phyloP scores from a whole-genome alignment of 1,140 invertebrate genomes.

The Atta texana region DNA sequence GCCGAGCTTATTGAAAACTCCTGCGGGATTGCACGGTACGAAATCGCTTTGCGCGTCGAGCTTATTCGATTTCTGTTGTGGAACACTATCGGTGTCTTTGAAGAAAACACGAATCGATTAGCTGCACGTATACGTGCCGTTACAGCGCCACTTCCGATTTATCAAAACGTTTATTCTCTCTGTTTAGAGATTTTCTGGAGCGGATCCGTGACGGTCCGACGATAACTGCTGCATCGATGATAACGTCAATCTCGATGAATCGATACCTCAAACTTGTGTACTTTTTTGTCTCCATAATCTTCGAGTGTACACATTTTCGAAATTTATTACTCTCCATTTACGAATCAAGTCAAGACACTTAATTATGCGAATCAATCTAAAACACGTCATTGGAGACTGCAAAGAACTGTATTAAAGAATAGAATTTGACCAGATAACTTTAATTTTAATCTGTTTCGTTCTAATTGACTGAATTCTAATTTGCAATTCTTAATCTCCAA shows the following conservation, averaged over 20 bases:
- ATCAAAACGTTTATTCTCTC: constrained; percentile 26
- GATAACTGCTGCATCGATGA: background rate
- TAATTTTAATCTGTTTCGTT: too few species aligned
- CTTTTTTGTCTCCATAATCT: background rate
- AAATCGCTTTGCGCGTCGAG: constrained; percentile 4
- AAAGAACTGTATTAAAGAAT: too few species aligned
- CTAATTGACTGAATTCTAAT: too few species aligned
- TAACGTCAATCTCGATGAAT: constrained; percentile 12
- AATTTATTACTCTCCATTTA: background rate
- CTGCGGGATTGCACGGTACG: background rate
- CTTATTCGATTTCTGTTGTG: constrained; percentile 22
- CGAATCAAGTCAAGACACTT: background rate
- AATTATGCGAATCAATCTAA: background rate
- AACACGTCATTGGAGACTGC: too few species aligned
- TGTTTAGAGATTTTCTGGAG: constrained; percentile 11
- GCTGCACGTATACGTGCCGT: constrained; percentile 19
- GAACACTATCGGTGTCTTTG: background rate
- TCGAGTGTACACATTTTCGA: background rate
- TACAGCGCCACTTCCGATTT: constrained; percentile 9
- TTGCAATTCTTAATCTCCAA: too few species aligned
- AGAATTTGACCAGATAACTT: too few species aligned
- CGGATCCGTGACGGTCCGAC: constrained; percentile 32
- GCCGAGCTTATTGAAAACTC: constrained; percentile 46
- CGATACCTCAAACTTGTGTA: background rate
- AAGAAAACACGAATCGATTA: constrained; percentile 17